phyloP scores from a whole-genome alignment of 1,140 invertebrate species.

The Euwallacea fornicatus region DNA sequence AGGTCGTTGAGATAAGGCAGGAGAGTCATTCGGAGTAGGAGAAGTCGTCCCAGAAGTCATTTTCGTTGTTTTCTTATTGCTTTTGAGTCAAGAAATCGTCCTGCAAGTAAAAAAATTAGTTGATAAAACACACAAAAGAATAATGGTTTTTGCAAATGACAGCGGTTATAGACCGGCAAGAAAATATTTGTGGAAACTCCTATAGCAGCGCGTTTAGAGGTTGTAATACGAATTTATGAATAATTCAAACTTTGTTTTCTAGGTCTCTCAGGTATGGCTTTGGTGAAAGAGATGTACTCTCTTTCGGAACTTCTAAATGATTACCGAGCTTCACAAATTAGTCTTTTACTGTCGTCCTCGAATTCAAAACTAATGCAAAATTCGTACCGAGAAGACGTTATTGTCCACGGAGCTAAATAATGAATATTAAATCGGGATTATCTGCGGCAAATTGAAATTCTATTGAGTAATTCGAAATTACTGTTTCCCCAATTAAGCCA shows the following conservation, averaged over 20 bases:
- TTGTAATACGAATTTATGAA: conserved; percentile 18
- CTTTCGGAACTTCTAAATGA: too few relatives aligned
- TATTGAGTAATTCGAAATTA: too few relatives aligned
- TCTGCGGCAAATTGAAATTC: too few relatives aligned
- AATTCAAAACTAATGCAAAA: too few relatives aligned
- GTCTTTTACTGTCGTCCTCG: too few relatives aligned
- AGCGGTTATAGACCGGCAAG: background rate
- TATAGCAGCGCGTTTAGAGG: background rate
- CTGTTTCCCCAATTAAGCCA: too few relatives aligned
- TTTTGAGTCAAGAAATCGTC: conserved; percentile 23
- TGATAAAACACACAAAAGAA: too few relatives aligned
- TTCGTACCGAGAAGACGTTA: too few relatives aligned
- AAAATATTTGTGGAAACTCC: background rate
- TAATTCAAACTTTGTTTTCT: conserved; percentile 12
- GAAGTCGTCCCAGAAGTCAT: conserved; percentile 50
- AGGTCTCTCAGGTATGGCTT: conserved; percentile 1
- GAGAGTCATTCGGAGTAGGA: conserved; percentile 48
- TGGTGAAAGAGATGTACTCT: background rate
- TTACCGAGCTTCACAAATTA: too few relatives aligned
- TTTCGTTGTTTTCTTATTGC: conserved; percentile 24
- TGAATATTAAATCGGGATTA: background rate
- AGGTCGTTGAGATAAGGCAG: conserved; percentile 46
- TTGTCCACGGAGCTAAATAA: background rate
- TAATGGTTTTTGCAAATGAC: background rate
- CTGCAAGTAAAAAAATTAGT: conserved; percentile 17